Base-by-base conservation (phyloP, 1,140 invertebrate species). In the Drosophila pseudoananassae region DNA sequence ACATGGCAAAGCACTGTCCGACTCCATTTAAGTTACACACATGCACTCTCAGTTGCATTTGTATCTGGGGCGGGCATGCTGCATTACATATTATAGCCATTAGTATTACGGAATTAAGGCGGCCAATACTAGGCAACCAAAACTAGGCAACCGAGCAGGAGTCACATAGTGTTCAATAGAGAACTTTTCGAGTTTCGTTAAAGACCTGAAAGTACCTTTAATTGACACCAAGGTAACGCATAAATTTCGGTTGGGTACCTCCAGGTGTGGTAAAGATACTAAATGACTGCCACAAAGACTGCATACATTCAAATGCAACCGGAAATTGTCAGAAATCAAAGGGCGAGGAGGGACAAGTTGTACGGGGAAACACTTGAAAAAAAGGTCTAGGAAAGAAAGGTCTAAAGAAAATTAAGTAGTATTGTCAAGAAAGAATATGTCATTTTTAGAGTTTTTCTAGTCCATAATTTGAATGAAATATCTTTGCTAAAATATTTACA, bases 151-250 rank as follows among this genome's bases (percentile, higher is more conserved):
- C 14, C n/a, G 9, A 14, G 20, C 25, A 27, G 31, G 10, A 9
- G n/a, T 10, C 15, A 14, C n/a, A 9, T 40, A 29, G 58, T 14
- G 10, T 46, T 10, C 8, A n/a, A 8, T 15, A 49, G 59, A 51
- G 59, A 49, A 10, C 33, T 10, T 17, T 17, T 7, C 27, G 7
- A 10, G 40, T 27, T 20, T 6, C 15, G 31, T 7, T n/a, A 7
- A 59, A 71, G 57, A 49, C 20, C 51, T 47, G 38, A 29, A 33
- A 59, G 40, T 27, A 38, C 4, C 36, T 54, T 50, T 76, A 76
- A 63, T 76, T 76, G 73, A 52, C 58, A 54, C 59, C 75, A 66
- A 71, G 59, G 68, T 60, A 56, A 52, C 38, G 75, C 51, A 66
- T 78, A 66, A 43, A 52, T 72, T 57, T 49, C 45, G 46, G 17